phyloP scores from a whole-genome alignment of 2,888 invertebrate genomes.

The Vannuccia rotundouncinata region DNA sequence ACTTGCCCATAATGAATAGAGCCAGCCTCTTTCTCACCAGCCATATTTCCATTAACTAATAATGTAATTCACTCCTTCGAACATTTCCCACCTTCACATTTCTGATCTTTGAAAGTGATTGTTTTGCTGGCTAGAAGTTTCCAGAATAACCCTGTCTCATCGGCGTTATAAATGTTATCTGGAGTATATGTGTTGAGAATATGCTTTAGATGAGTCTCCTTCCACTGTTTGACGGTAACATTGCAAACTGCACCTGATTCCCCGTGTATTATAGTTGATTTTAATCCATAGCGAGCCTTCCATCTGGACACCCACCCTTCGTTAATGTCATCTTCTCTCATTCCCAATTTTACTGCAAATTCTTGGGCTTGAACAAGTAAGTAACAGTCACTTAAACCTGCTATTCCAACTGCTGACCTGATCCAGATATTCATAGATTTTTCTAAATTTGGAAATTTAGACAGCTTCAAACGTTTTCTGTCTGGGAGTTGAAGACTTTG shows the following conservation, averaged over 20 bases:
- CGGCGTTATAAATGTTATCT: conserved; percentile 8
- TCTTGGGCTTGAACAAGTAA: conserved; percentile 14
- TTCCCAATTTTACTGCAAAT: conserved; percentile 17
- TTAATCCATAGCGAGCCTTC: conserved; percentile 23
- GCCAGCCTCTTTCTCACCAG: conserved; percentile 24
- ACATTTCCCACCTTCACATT: background rate
- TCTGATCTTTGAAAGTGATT: conserved; percentile 21
- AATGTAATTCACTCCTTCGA: background rate
- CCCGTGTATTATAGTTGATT: background rate
- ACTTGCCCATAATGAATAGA: conserved; percentile 22
- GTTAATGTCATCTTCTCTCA: background rate
- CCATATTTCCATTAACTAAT: conserved; percentile 19
- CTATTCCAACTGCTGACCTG: background rate
- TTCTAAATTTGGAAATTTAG: background rate
- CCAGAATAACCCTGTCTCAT: conserved; percentile 22
- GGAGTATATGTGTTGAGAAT: background rate
- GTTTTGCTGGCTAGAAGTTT: conserved; percentile 30
- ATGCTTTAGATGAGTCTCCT: background rate
- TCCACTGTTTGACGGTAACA: background rate
- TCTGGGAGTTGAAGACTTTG: background rate
- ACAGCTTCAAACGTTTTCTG: background rate
- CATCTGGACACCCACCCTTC: background rate
- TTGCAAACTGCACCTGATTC: background rate
- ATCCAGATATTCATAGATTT: conserved; percentile 27
- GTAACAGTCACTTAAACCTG: conserved; percentile 21